Conservation (phyloP, 2,888 invertebrate genomes). For the Marronus borbonicus region DNA sequence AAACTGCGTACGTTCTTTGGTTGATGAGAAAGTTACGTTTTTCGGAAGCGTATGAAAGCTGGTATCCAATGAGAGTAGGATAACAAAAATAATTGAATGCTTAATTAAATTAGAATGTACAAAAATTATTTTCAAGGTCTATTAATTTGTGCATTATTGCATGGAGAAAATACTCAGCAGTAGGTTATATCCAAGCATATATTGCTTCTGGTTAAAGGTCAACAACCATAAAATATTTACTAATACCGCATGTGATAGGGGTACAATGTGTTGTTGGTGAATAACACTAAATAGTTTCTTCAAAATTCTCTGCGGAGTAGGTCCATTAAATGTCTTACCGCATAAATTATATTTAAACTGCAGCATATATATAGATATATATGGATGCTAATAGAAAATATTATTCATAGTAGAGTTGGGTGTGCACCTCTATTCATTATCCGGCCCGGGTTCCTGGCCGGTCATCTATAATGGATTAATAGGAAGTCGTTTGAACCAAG, state of each 20-base stretch:
- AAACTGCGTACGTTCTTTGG: neutral
- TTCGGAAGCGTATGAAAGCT: neutral
- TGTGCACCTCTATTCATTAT: constrained; percentile 42
- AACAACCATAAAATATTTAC: too few species aligned
- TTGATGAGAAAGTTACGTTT: constrained; percentile 11
- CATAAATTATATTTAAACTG: constrained; percentile 36
- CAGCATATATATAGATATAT: neutral
- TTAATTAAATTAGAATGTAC: constrained; percentile 1
- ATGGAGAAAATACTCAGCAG: too few species aligned
- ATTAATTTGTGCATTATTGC: too few species aligned
- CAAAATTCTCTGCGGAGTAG: too few species aligned
- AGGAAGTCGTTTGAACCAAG: constrained; percentile 44
- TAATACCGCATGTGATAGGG: too few species aligned
- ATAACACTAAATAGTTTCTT: too few species aligned
- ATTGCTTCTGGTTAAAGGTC: too few species aligned
- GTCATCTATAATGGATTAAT: constrained; percentile 46
- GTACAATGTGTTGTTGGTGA: too few species aligned
- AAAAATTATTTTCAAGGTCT: neutral
- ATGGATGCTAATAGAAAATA: constrained; percentile 40
- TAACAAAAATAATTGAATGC: neutral
- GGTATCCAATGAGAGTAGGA: neutral
- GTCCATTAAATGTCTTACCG: constrained; percentile 14
- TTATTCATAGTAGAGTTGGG: constrained; percentile 44
- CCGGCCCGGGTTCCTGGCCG: constrained; percentile 21
- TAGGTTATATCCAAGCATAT: too few species aligned